These are phyloP conservation scores for Podarcis muralis DNA, from an alignment of 2,113 vertebrate species.

Conservation along the genomic window DNA sequence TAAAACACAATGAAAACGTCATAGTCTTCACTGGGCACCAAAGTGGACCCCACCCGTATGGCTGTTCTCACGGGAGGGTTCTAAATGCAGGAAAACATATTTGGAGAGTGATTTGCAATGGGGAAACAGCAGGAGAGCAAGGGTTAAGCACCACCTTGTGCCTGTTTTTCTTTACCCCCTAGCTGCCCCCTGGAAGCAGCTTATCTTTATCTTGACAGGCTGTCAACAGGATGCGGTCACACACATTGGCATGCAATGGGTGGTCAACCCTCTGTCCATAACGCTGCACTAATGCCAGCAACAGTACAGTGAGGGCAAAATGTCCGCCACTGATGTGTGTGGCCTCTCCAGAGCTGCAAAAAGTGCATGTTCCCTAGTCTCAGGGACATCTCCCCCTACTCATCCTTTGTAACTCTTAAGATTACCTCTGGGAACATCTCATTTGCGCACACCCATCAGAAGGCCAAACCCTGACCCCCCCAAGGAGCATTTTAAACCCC, in stretches of 20 bases:
- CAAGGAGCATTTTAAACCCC: conserved; percentile 28
- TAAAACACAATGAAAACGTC: too few species aligned
- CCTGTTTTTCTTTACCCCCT: neutral
- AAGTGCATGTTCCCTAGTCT: neutral
- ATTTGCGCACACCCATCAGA: conserved; percentile 7
- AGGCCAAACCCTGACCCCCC: conserved; percentile 26
- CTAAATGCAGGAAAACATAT: neutral
- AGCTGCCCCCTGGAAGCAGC: neutral
- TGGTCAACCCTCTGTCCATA: neutral
- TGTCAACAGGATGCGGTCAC: neutral
- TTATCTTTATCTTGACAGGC: neutral
- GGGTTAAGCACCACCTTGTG: neutral
- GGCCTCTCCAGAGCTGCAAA: neutral
- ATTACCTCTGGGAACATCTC: conserved; percentile 19
- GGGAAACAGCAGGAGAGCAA: neutral
- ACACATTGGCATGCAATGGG: neutral
- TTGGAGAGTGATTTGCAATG: neutral
- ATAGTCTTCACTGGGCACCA: neutral
- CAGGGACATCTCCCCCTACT: neutral
- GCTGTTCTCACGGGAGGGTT: neutral
- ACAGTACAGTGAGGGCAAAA: neutral
- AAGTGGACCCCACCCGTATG: neutral
- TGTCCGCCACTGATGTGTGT: neutral
- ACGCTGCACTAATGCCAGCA: neutral
- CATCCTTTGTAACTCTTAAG: neutral